Evolutionary conservation across 1,140 invertebrate genomes (phyloP).

Genomic region (Drosophila lacertosa): DNA sequence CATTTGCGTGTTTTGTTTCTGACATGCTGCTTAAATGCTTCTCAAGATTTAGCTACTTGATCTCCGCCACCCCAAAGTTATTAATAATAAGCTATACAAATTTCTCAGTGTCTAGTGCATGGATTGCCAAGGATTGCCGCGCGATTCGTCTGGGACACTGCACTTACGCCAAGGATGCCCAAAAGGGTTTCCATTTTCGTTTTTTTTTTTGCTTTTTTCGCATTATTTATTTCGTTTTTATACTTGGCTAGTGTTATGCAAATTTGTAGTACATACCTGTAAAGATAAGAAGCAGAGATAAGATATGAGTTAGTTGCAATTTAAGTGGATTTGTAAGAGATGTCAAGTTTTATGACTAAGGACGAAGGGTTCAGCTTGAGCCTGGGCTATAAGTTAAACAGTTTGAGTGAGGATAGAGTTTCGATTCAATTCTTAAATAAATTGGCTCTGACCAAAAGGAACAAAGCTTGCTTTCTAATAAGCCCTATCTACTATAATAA

Average conservation of each 20-base stretch:
- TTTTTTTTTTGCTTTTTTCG: background rate
- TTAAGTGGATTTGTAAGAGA: conserved; percentile 38
- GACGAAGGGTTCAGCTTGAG: conserved; percentile 5
- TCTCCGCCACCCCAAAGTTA: conserved; percentile 78
- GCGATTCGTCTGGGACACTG: conserved; percentile 27
- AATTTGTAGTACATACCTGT: conserved; percentile 72
- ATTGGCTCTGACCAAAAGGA: no score
- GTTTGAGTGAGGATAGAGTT: background rate
- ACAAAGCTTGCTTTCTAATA: no score
- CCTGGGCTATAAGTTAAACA: conserved; percentile 1
- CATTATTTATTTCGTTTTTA: conserved; percentile 30
- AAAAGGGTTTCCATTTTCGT: conserved; percentile 49
- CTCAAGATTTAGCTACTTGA: conserved; percentile 81
- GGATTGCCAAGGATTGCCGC: conserved; percentile 30
- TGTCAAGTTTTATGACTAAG: conserved; percentile 39
- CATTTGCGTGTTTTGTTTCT: conserved; percentile 67
- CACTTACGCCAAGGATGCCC: conserved; percentile 64
- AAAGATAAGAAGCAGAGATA: conserved; percentile 52
- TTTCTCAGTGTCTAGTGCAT: conserved; percentile 71
- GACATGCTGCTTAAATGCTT: conserved; percentile 82
- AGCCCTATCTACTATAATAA: no score
- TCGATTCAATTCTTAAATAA: conserved; percentile 20
- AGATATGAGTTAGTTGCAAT: conserved; percentile 46
- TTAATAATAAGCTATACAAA: conserved; percentile 84
- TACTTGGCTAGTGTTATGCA: conserved; percentile 46